phyloP scores from a whole-genome alignment of 1,140 invertebrate species.

The Lineus longissimus region DNA sequence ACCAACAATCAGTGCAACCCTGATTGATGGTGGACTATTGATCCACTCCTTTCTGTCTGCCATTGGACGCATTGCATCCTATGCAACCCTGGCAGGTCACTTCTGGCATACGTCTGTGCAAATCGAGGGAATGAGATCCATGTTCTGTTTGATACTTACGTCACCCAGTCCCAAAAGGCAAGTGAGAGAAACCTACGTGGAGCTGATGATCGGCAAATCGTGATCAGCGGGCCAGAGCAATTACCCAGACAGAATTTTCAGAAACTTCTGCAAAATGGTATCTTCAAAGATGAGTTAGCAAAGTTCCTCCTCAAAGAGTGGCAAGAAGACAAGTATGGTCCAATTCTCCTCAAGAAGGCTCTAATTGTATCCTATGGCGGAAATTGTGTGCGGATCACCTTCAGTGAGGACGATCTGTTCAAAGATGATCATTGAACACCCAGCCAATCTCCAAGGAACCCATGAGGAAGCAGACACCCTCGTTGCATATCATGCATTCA shows the following conservation, averaged over 20 bases:
- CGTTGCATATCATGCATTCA: background rate
- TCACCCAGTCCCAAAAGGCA: background rate
- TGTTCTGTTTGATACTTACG: background rate
- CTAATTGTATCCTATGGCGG: background rate
- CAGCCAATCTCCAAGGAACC: background rate
- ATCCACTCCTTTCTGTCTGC: background rate
- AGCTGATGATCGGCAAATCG: background rate
- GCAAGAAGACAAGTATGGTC: background rate
- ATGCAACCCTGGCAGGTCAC: background rate
- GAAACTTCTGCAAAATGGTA: background rate
- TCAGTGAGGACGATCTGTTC: background rate
- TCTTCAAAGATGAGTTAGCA: background rate
- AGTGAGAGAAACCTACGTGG: background rate
- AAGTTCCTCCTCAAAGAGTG: background rate
- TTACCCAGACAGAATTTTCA: background rate
- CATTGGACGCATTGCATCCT: background rate
- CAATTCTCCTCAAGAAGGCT: background rate
- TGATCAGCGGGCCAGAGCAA: background rate
- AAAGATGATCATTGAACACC: background rate
- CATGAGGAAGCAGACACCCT: conserved; percentile 5
- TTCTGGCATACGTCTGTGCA: background rate
- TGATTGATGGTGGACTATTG: background rate
- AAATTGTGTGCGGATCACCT: background rate
- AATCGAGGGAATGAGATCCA: background rate
- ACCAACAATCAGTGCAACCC: background rate